phyloP scores from a whole-genome alignment of 2,113 vertebrate genomes.

The Naja naja region DNA sequence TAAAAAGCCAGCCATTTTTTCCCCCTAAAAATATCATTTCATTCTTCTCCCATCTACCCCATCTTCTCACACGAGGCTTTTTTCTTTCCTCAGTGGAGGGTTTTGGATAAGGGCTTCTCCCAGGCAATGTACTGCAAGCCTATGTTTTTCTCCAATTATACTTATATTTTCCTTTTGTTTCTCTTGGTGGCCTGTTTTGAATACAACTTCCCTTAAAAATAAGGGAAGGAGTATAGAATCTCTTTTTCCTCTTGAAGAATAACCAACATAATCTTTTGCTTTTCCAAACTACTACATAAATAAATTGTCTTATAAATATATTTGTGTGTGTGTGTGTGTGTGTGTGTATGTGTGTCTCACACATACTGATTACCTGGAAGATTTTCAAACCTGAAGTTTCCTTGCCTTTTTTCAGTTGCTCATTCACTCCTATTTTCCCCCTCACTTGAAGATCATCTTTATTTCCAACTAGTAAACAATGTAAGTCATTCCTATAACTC shows the following conservation, averaged over 20 bases:
- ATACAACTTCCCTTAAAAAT: neutral
- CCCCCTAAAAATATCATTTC: fast-evolving
- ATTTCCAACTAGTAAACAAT: conserved; percentile 29
- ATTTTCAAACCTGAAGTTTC: conserved; percentile 20
- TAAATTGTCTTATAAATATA: neutral
- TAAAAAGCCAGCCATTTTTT: neutral
- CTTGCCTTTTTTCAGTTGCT: conserved; percentile 40
- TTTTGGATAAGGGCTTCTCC: neutral
- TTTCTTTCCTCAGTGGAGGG: neutral
- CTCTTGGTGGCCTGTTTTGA: neutral
- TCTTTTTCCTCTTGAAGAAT: neutral
- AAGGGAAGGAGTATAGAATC: neutral
- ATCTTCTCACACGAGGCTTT: neutral
- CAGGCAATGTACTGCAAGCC: neutral
- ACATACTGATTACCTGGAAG: neutral
- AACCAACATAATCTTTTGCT: neutral
- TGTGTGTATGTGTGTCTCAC: neutral
- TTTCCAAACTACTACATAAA: neutral
- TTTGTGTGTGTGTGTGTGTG: neutral
- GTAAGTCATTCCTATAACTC: conserved; percentile 30
- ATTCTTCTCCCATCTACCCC: neutral
- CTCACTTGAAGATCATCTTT: neutral
- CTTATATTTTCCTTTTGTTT: neutral
- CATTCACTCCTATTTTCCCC: neutral
- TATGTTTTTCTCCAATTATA: neutral